phyloP scores from a whole-genome alignment of 2,113 vertebrate genomes.

The Syngnathus scovelli region DNA sequence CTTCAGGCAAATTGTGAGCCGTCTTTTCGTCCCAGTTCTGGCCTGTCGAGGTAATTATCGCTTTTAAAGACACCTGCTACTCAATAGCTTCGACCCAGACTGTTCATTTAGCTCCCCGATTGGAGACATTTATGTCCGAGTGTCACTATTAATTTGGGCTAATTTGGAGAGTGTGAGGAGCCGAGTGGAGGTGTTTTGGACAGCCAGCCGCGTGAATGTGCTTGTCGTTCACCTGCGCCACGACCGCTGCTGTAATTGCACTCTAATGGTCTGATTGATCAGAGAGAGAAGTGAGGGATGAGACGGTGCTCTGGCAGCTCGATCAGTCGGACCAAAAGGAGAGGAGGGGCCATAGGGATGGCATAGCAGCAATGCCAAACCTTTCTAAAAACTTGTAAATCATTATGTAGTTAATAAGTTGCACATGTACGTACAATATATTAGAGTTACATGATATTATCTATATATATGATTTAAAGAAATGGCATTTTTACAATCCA shows the following conservation, averaged over 20 bases:
- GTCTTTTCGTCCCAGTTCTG: constrained; percentile 53
- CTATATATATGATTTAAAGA: too few species aligned
- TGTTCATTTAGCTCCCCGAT: constrained; percentile 70
- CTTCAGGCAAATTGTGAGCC: constrained; percentile 59
- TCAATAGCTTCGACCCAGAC: constrained; percentile 76
- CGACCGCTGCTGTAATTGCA: constrained; percentile 72
- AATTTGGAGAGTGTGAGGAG: constrained; percentile 67
- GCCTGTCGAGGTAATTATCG: constrained; percentile 71
- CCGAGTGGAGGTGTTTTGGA: constrained; percentile 43
- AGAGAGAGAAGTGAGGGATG: constrained; percentile 67
- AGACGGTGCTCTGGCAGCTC: constrained; percentile 59
- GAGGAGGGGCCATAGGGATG: constrained; percentile 29
- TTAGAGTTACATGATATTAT: too few species aligned
- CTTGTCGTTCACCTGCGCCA: constrained; percentile 73
- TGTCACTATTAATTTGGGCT: constrained; percentile 81
- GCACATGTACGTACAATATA: too few species aligned
- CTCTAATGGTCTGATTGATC: constrained; percentile 80
- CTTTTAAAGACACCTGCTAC: constrained; percentile 79
- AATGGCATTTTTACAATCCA: too few species aligned
- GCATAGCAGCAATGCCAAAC: constrained; percentile 8
- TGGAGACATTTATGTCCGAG: constrained; percentile 77
- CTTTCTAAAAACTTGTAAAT: too few species aligned
- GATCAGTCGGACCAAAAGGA: constrained; percentile 57
- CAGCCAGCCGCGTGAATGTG: constrained; percentile 45
- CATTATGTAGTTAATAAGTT: too few species aligned